Evolutionary conservation across 2,797 vertebrate species (phyloP), one percentile per base, ranked within the genome.

Genomic region (Myioborus miniatus): DNA sequence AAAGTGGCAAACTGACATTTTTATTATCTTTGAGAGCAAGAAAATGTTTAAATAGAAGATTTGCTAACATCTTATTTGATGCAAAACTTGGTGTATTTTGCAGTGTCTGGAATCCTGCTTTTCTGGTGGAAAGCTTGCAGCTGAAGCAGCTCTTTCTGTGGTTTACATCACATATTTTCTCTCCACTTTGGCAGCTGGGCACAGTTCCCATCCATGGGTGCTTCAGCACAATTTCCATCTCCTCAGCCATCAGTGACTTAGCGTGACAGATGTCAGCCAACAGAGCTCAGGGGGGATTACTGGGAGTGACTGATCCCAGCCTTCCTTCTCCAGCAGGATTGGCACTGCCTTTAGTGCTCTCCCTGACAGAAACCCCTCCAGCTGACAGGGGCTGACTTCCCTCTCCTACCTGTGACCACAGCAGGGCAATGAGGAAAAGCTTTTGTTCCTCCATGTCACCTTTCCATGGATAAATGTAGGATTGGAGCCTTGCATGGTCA

Each of bases 401-500:
- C 71, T 46, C 63, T 84, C 68, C 68, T 36, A 30, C 68, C 60
- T 84, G 26, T n/a, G 39, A n/a, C n/a, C 3, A 8, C 6, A 47
- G 11, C 26, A 62, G 9, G 49, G 36, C 53, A 50, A 8, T 6
- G 20, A 83, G 49, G 64, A 79, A 68, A 85, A 34, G 29, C 18
- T 70, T 64, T 19, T 62, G 39, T n/a, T 62, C 43, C 6, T 62
- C 20, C 34, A 34, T 3, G 4, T 58, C 74, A 47, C 17, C 7
- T 41, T 34, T 43, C 67, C 43, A 1, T 24, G 47, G 46, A 11
- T 36, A 65, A 62, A 11, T 20, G 12, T 22, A 59, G 37, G 21
- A 11, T 14, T 30, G 16, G 18, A 65, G 12, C 16, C 49, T 36
- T 36, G 19, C 1, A 2, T n/a, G 39, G 26, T 41, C 1, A 0